Percentiles rank a stretch among this genome's conserved stretches.
These are phyloP conservation scores for Cydia pomonella DNA, from an alignment of 1,140 invertebrate genomes.

Conservation along the genomic window DNA sequence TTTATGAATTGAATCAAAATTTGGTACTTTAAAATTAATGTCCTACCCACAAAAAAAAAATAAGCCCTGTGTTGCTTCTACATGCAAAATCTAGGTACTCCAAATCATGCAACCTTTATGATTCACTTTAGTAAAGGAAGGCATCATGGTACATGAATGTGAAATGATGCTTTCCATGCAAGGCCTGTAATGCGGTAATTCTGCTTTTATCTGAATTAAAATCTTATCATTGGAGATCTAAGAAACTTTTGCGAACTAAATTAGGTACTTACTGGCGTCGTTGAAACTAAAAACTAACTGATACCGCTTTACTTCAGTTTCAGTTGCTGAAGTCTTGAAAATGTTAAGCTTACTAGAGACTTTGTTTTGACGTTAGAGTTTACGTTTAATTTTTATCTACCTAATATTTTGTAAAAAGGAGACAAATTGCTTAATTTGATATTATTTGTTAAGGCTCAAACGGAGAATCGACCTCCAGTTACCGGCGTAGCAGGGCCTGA, in stretches of 20 bases:
- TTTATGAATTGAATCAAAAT: constrained; percentile 24
- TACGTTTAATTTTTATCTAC: no score
- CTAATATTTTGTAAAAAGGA: no score
- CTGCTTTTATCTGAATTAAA: constrained; percentile 37
- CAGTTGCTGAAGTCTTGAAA: not conserved
- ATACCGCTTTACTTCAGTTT: not conserved
- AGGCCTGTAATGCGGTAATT: not conserved
- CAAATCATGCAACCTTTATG: not conserved
- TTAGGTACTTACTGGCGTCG: not conserved
- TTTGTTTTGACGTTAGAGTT: no score
- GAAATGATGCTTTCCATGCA: no score
- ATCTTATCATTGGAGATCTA: constrained; percentile 32
- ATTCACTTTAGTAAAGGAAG: not conserved
- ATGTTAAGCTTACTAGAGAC: not conserved
- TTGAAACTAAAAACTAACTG: not conserved
- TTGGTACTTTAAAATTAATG: not conserved
- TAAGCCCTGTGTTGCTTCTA: no score
- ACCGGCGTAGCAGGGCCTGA: constrained; percentile 52
- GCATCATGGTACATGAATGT: not conserved
- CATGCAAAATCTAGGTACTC: not conserved
- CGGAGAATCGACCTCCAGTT: constrained; percentile 58
- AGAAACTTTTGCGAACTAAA: not conserved
- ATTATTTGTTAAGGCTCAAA: constrained; percentile 60
- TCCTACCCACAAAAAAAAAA: not conserved
- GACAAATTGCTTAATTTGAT: not conserved